These are phyloP conservation scores for Channa maculata DNA, from an alignment of 2,113 vertebrate genomes.

Conservation along the genomic window DNA sequence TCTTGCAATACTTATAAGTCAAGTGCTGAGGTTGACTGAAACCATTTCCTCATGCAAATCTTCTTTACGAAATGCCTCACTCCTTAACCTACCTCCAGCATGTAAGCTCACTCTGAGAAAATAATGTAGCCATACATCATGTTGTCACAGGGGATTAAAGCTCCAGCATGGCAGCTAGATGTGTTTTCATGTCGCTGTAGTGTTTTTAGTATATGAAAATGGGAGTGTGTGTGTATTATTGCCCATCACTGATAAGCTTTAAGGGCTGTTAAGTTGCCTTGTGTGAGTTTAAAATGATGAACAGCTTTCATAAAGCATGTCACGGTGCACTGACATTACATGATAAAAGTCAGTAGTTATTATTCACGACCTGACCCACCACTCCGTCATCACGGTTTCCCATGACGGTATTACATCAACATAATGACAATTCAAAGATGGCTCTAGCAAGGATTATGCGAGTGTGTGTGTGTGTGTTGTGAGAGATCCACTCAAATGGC, in stretches of 20 bases:
- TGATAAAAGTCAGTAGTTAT: constrained; percentile 5
- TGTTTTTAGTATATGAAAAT: constrained; percentile 14
- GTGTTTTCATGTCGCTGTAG: neutral
- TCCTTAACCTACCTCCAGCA: neutral
- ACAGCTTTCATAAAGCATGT: neutral
- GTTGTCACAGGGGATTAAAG: constrained; percentile 2
- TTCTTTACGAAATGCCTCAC: too few species aligned
- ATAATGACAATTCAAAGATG: constrained; percentile 22
- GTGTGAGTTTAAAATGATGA: neutral
- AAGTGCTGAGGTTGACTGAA: neutral
- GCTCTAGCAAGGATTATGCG: constrained; percentile 25
- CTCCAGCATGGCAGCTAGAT: neutral
- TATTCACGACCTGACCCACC: constrained; percentile 14
- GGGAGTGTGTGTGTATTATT: neutral
- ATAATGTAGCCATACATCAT: neutral
- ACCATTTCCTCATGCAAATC: neutral
- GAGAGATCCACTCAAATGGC: neutral
- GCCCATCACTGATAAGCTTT: constrained; percentile 1
- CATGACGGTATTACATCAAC: neutral
- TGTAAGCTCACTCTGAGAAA: neutral
- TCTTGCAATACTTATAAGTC: neutral
- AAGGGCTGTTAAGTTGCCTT: neutral
- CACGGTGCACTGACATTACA: neutral
- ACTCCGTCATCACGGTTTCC: neutral
- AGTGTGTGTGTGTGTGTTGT: neutral